Base-by-base conservation (phyloP, 2,888 invertebrate genomes). In the Meghimatium bilineatum region DNA sequence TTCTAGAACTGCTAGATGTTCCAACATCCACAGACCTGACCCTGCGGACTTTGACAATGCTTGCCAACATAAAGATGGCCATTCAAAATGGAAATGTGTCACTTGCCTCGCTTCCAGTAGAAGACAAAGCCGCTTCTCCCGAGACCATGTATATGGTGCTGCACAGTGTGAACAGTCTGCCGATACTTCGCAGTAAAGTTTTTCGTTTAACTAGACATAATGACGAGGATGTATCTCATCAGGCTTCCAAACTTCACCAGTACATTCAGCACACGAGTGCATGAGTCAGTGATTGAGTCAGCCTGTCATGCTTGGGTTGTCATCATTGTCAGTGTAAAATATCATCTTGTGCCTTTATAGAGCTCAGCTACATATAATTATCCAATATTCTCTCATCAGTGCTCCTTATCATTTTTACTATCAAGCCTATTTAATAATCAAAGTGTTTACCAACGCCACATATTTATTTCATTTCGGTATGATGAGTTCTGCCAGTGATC, bases 81-180 rank as follows among this genome's bases (percentile, higher is more conserved):
- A 94, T 94, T 36, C 92, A 93, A 32, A 92, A 94, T 77, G 89
- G 93, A 71, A 90, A 94, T 76, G 93, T 95, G 79, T 94, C 94
- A 12, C 92, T 93, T 20, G 91, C 93, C 49, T 94, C 94, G 86
- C 92, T 95, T 23, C 95, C 95, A 29, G 91, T 94, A 0, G 94
- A 94, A 86, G 94, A 94, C 85, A 95, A 95, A 88, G 95, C 95
- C 14, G 93, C 95, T 29, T 94, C 95, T 12, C 95, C 95, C 8
- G 95, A 95, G 87, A 95, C 95, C 44, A 94, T 95, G 94, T 95
- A 93, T 86, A 88, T 90, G 2, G 91, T 90, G 1, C 81, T 93
- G 26, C 90, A 90, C 83, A 91, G 92, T 17, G 85, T 89, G 34
- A 87, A 89, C 75, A 87, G 84, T 75, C 77, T 88, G 0, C 88